phyloP scores from a whole-genome alignment of 2,888 invertebrate genomes.

The Augochlorella aurata region DNA sequence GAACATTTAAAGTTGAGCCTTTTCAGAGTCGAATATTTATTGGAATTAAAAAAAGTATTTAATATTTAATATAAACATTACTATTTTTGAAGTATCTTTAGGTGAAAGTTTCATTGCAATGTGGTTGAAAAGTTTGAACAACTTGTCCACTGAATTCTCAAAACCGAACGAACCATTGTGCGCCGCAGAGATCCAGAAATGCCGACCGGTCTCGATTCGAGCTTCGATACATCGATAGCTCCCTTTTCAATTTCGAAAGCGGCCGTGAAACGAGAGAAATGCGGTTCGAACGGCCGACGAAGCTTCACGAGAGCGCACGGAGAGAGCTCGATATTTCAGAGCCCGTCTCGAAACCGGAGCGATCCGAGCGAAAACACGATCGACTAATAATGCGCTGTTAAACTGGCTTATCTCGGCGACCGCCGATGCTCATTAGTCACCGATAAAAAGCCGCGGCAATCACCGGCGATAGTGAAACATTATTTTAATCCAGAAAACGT shows the following conservation, averaged over 20 bases:
- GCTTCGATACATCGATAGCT: not conserved
- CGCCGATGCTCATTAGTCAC: conserved; percentile 30
- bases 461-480: conserved; percentile 7
- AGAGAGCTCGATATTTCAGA: not conserved
- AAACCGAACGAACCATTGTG: too few relatives aligned
- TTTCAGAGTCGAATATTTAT: too few relatives aligned
- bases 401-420: conserved; percentile 24
- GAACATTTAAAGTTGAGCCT: too few relatives aligned
- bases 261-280: not conserved
- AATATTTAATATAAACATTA: too few relatives aligned
- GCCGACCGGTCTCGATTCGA: too few relatives aligned
- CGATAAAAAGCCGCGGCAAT: conserved; percentile 15
- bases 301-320: not conserved
- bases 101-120: too few relatives aligned
- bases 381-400: conserved; percentile 7
- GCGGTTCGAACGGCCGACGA: not conserved
- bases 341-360: too few relatives aligned
- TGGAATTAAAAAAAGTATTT: too few relatives aligned
- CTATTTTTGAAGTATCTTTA: too few relatives aligned
- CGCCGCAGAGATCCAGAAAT: too few relatives aligned
- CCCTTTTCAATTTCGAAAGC: not conserved
- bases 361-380: conserved; percentile 8
- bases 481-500: conserved; percentile 9
- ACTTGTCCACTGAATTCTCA: too few relatives aligned
- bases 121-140: too few relatives aligned